Evolutionary conservation across 1,140 invertebrate species (phyloP).

Genomic region (Bathynomus jamesi): DNA sequence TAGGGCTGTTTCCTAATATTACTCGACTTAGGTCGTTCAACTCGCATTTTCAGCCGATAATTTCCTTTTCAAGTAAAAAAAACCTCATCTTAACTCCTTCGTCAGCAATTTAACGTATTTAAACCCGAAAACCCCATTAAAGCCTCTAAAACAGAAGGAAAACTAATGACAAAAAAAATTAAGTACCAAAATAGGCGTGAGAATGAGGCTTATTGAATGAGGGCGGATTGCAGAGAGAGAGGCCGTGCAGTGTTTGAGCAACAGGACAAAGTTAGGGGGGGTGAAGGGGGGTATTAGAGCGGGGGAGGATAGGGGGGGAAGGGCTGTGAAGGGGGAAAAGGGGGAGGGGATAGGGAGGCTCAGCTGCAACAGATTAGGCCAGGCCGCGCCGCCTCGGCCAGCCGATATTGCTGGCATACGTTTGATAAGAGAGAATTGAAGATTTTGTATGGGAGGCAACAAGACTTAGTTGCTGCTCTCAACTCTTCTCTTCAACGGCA

Average conservation of each 20-base stretch:
- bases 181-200: not conserved
- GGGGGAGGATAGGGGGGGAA: not conserved
- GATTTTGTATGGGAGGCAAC: too few relatives aligned
- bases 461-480: too few relatives aligned
- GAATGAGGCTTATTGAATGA: not conserved
- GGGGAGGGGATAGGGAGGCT: not conserved
- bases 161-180: too few relatives aligned
- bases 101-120: too few relatives aligned
- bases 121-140: too few relatives aligned
- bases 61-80: too few relatives aligned
- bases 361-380: not conserved
- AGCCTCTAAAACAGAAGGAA: too few relatives aligned
- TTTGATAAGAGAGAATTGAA: not conserved
- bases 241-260: not conserved
- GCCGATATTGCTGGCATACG: not conserved
- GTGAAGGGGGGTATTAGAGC: not conserved
- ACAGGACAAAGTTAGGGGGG: not conserved
- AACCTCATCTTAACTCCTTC: too few relatives aligned
- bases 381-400: not conserved
- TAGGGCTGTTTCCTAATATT: conserved; percentile 1
- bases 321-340: not conserved
- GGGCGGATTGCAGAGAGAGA: not conserved
- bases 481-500: too few relatives aligned
- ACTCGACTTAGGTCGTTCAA: not conserved
- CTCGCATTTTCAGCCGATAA: not conserved